These are phyloP conservation scores for Drosophila pandora DNA, from an alignment of 1,140 invertebrate species.

Conservation along the genomic window DNA sequence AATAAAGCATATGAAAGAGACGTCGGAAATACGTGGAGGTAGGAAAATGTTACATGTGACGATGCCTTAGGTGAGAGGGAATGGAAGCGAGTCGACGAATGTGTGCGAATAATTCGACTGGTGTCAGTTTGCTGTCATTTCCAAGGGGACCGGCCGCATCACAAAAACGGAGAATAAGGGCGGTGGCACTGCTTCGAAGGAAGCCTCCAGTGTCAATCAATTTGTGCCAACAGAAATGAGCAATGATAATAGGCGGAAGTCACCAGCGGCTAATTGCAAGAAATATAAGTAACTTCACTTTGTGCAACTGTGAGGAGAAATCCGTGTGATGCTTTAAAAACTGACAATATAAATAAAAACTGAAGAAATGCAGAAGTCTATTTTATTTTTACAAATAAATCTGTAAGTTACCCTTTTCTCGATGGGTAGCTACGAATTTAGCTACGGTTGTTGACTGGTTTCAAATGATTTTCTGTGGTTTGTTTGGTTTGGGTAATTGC, in stretches of 20 bases:
- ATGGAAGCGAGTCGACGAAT: conserved; percentile 4
- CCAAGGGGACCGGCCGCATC: background rate
- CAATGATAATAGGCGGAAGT: conserved; percentile 55
- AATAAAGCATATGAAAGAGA: conserved; percentile 75
- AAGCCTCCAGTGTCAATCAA: conserved; percentile 74
- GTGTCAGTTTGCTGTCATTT: conserved; percentile 74
- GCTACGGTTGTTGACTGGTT: conserved; percentile 6
- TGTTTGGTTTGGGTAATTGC: conserved; percentile 56
- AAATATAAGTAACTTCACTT: background rate
- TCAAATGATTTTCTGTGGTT: conserved; percentile 2
- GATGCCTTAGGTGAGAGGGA: conserved; percentile 13
- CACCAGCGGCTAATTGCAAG: conserved; percentile 60
- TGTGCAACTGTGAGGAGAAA: no score
- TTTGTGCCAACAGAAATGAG: conserved; percentile 56
- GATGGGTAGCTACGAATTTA: conserved; percentile 5
- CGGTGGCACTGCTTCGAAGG: background rate
- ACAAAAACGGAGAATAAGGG: background rate
- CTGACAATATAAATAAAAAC: no score
- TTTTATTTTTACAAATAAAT: background rate
- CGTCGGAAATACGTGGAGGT: conserved; percentile 21
- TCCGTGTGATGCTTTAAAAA: no score
- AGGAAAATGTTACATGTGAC: conserved; percentile 45
- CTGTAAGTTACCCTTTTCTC: no score
- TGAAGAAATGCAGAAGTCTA: no score
- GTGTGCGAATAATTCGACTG: conserved; percentile 56